Conservation (phyloP, 1,140 invertebrate genomes). For the Diachasmimorpha longicaudata region DNA sequence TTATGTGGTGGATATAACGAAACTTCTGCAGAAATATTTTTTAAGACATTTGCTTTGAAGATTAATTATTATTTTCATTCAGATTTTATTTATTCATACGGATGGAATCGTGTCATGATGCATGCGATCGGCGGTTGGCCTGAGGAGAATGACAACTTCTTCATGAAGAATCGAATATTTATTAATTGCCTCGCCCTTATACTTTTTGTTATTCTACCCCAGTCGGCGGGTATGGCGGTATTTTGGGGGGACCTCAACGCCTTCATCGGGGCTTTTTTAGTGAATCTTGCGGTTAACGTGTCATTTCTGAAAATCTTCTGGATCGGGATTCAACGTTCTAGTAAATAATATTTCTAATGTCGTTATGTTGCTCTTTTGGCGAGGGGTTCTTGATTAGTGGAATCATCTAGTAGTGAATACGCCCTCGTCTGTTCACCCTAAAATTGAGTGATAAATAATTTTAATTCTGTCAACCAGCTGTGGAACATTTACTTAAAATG, state of each 20-base stretch:
- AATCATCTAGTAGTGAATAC: too few relatives aligned
- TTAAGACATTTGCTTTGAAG: too few relatives aligned
- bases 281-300: slow-evolving; percentile 19
- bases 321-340: slow-evolving; percentile 16
- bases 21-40: too few relatives aligned
- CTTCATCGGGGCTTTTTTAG: slow-evolving; percentile 16
- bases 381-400: too few relatives aligned
- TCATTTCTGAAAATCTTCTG: slow-evolving; percentile 23
- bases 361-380: too few relatives aligned
- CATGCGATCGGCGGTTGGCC: slow-evolving; percentile 13
- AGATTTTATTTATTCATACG: slow-evolving; percentile 22
- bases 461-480: background rate
- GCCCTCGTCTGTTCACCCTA: too few relatives aligned
- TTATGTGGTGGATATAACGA: background rate
- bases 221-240: slow-evolving; percentile 9
- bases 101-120: slow-evolving; percentile 20
- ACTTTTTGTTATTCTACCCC: slow-evolving; percentile 14
- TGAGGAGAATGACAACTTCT: slow-evolving; percentile 1
- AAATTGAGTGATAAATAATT: background rate
- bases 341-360: background rate
- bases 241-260: slow-evolving; percentile 19
- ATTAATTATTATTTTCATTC: background rate
- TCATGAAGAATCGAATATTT: background rate
- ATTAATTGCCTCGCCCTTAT: slow-evolving; percentile 6
- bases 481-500: background rate